Percentiles rank a stretch among this genome's conserved stretches.
Evolutionary conservation across 2,888 invertebrate species (phyloP).

Genomic region (Neoaliturus tenellus): DNA sequence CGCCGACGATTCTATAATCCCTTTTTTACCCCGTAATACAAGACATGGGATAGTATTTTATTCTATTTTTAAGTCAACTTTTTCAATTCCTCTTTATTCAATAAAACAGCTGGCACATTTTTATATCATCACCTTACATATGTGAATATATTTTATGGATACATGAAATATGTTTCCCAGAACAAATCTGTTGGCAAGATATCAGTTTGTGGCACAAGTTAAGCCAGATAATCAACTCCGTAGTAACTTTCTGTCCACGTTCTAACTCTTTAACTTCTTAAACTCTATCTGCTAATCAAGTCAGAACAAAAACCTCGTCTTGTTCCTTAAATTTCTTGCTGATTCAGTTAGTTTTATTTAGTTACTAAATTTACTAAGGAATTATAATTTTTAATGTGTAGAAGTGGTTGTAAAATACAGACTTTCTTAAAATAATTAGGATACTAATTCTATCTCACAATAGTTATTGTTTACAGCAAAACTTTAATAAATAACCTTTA

Average conservation of each 20-base stretch:
- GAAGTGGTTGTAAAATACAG: too few species aligned
- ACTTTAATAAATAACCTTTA: too few species aligned
- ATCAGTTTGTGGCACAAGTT: constrained; percentile 11
- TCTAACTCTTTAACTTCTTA: constrained; percentile 29
- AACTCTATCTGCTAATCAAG: constrained; percentile 21
- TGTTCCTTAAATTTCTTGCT: background rate
- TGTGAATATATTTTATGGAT: background rate
- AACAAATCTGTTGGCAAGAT: background rate
- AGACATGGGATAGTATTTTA: too few species aligned
- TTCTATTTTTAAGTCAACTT: too few species aligned
- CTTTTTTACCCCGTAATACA: too few species aligned
- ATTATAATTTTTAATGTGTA: too few species aligned
- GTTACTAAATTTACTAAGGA: too few species aligned
- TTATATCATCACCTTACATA: background rate
- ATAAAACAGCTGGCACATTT: background rate
- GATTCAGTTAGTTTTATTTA: background rate
- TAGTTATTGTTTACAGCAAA: too few species aligned
- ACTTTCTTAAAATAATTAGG: too few species aligned
- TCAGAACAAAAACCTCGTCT: background rate
- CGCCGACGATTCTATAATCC: too few species aligned
- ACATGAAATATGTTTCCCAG: background rate
- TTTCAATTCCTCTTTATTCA: too few species aligned
- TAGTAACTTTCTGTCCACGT: constrained; percentile 15
- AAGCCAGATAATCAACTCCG: constrained; percentile 16
- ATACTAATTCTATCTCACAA: too few species aligned